Evolutionary conservation across 2,113 vertebrate genomes (phyloP), one percentile per base, ranked within the genome.

Genomic region (Terrapene triunguis): DNA sequence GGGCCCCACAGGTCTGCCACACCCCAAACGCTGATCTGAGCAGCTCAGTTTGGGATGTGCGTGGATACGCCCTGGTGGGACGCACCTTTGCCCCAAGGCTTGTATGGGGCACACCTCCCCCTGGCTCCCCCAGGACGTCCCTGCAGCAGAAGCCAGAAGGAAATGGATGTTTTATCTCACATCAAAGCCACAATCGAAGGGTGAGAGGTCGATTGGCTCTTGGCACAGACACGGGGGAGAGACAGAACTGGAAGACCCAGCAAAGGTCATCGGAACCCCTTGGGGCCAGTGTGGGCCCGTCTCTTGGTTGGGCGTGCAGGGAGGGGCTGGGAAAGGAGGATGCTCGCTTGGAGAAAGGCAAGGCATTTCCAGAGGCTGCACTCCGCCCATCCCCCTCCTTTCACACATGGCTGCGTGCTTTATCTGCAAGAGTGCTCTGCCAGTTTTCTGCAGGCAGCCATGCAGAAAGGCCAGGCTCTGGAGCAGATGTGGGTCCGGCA

Each of bases 401-500:
- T 93, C 89, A 84, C 93, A 91, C 91, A 87, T 91, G 93, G 85
- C 91, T 91, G 93, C 57, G 29, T 81, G 32, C 69, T 93, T 96
- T 87, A 91, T 93, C 82, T 93, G 93, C 88, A 89, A 87, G 82
- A 89, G 62, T 55, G 93, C 91, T 82, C 79, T 69, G 84, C 85
- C 83, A 53, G 62, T 48, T 94, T 65, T 57, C 48, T 16, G 48
- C 53, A 89, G 86, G 91, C 93, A 91, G 85, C 85, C 85, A 38
- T 76, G 95, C 93, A 91, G 95, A 96, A 96, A 93, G 90, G 88
- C 87, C 85, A 83, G 81, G 81, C 93, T 80, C 87, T 48, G 55
- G 65, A 90, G 62, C 92, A 92, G 90, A 90, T 94, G 84, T 92
- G 76, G 38, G 38, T 89, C 53, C 55, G 72, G 76, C 81, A 81